Conservation (phyloP, 1,140 invertebrate species). For the Thaumatotibia leucotreta region DNA sequence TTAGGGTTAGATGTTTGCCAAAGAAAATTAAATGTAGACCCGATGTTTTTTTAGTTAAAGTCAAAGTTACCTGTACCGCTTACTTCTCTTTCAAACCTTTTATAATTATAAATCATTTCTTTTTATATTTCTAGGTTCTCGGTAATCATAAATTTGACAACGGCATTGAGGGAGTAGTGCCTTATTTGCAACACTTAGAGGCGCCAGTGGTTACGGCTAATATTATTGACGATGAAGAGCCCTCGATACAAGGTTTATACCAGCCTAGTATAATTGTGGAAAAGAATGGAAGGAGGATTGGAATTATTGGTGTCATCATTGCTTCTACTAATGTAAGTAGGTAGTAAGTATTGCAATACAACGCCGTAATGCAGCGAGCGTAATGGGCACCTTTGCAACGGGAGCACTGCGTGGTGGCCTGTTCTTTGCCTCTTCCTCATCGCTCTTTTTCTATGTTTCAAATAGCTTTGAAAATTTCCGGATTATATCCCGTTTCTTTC, state of each 20-base stretch:
- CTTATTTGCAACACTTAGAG: constrained; percentile 82
- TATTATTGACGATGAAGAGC: constrained; percentile 84
- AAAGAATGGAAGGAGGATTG: constrained; percentile 82
- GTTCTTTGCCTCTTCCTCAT: no score
- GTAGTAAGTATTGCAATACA: no score
- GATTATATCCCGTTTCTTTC: no score
- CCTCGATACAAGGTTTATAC: constrained; percentile 80
- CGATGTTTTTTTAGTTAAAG: constrained; percentile 90
- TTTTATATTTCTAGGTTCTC: constrained; percentile 81
- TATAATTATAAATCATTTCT: no score
- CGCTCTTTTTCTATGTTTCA: no score
- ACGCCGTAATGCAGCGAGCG: no score
- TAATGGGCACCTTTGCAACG: no score
- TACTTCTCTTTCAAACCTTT: no score
- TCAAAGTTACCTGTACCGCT: constrained; percentile 83
- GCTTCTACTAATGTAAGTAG: constrained; percentile 82
- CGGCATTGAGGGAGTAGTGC: constrained; percentile 83
- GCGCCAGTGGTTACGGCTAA: constrained; percentile 85
- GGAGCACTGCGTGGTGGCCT: no score
- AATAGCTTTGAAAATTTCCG: no score
- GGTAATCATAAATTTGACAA: constrained; percentile 95
- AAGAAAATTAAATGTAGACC: no score
- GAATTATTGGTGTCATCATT: constrained; percentile 90
- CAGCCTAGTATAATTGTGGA: constrained; percentile 79
- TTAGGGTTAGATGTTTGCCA: no score